These are phyloP conservation scores for Propithecus perrieri DNA, from an alignment of 2,797 vertebrate genomes.

Conservation along the genomic window DNA sequence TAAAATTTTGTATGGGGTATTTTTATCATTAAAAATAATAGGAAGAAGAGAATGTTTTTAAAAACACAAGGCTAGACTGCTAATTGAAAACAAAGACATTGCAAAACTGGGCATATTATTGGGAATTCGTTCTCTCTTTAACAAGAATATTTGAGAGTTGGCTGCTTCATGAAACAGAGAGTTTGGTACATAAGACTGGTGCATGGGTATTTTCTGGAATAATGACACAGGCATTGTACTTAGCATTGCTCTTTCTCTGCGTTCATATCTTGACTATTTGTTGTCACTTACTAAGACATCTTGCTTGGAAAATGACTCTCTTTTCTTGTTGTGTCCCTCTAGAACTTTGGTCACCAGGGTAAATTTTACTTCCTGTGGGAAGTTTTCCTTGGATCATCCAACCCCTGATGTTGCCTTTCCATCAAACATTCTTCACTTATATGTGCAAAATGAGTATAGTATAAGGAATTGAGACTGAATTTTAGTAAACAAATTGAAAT, in stretches of 20 bases:
- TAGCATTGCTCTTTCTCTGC: neutral
- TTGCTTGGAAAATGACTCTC: neutral
- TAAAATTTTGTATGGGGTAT: neutral
- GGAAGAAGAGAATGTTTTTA: conserved; percentile 1
- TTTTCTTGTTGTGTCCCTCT: neutral
- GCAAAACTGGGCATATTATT: neutral
- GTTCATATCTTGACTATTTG: neutral
- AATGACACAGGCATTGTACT: neutral
- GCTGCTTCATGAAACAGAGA: neutral
- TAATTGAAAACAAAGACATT: conserved; percentile 36
- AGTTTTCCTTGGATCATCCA: neutral
- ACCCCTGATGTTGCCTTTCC: neutral
- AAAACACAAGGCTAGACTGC: neutral
- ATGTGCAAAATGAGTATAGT: neutral
- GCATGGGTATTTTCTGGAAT: neutral
- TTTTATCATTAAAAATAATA: conserved; percentile 13
- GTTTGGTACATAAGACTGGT: neutral
- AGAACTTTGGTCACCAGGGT: neutral
- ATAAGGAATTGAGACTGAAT: neutral
- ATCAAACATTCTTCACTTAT: neutral
- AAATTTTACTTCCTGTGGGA: neutral
- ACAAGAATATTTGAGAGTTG: neutral
- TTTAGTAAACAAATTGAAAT: conserved; percentile 2
- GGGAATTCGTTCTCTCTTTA: neutral
- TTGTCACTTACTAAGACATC: neutral